Evolutionary conservation across 2,113 vertebrate species (phyloP).

Genomic region (Rhabdornis inornatus): DNA sequence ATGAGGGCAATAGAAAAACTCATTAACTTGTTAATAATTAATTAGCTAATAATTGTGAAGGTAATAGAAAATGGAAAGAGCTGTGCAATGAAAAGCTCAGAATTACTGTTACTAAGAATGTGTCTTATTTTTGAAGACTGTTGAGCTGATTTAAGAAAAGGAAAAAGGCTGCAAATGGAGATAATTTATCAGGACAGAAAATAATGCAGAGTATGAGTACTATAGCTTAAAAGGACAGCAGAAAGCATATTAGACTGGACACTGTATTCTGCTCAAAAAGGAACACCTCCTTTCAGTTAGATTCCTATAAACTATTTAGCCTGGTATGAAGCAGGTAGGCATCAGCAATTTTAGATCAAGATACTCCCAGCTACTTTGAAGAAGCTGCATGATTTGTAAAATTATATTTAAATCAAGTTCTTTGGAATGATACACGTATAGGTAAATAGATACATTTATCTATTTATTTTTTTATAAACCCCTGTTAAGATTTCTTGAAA

Average conservation of each 20-base stretch:
- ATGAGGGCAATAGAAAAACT: conserved; percentile 26
- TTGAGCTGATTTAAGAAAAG: not conserved
- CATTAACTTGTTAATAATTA: conserved; percentile 54
- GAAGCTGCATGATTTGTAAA: conserved; percentile 32
- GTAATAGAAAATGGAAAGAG: conserved; percentile 20
- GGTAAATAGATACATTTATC: conserved; percentile 58
- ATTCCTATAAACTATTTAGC: conserved; percentile 25
- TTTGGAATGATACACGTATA: conserved; percentile 30
- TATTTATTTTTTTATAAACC: conserved; percentile 69
- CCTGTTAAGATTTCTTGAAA: conserved; percentile 69
- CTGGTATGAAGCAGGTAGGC: not conserved
- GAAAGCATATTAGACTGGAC: not conserved
- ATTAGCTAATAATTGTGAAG: conserved; percentile 47
- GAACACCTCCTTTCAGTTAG: conserved; percentile 9
- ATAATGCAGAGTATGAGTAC: not conserved
- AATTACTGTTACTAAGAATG: not conserved
- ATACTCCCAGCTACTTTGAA: conserved; percentile 37
- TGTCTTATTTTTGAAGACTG: not conserved
- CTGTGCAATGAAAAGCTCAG: not conserved
- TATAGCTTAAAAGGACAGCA: not conserved
- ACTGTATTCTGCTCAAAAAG: not conserved
- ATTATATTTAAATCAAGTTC: conserved; percentile 63
- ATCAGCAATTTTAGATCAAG: conserved; percentile 51
- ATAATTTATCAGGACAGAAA: conserved; percentile 4
- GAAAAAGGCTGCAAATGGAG: not conserved